Evolutionary conservation across 37 sponge, comb jelly and placozoan species (phyloP).

Genomic region (Spongia lamella): DNA sequence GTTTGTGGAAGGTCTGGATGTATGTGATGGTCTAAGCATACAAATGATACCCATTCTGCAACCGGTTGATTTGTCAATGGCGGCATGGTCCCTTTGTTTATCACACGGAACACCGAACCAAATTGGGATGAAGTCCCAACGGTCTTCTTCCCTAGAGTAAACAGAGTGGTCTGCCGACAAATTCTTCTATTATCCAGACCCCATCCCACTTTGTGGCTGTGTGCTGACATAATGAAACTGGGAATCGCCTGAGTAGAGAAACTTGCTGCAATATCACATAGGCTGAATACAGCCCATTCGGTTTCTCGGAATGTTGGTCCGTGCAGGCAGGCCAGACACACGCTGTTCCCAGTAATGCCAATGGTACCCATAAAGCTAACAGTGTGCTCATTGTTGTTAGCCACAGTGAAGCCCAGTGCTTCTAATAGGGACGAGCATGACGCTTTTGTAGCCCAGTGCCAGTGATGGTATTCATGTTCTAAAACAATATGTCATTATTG

Average conservation of each 20-base stretch:
- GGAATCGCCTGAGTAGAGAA: slow-evolving; percentile 82
- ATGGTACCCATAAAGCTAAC: slow-evolving; percentile 74
- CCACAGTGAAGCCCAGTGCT: slow-evolving; percentile 50
- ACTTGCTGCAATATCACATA: slow-evolving; percentile 42
- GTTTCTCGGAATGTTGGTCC: slow-evolving; percentile 67
- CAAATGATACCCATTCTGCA: slow-evolving; percentile 65
- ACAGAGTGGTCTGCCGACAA: slow-evolving; percentile 52
- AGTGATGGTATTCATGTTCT: slow-evolving; percentile 55
- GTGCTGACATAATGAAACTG: slow-evolving; percentile 25
- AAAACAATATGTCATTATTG: neutral
- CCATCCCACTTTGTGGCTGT: neutral
- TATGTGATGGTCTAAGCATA: slow-evolving; percentile 57
- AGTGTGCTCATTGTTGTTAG: slow-evolving; percentile 11
- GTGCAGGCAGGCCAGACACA: slow-evolving; percentile 80
- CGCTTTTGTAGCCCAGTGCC: slow-evolving; percentile 78
- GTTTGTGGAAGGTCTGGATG: slow-evolving; percentile 12
- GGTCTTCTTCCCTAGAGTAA: slow-evolving; percentile 31
- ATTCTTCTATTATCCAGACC: slow-evolving; percentile 11
- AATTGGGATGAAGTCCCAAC: neutral
- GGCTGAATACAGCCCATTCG: slow-evolving; percentile 77
- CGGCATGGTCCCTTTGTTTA: slow-evolving; percentile 38
- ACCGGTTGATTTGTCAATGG: slow-evolving; percentile 27
- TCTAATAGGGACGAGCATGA: slow-evolving; percentile 52
- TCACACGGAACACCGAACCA: slow-evolving; percentile 63
- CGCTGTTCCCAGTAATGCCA: slow-evolving; percentile 44